Base-by-base conservation (phyloP, 2,113 vertebrate genomes). In the Elachura formosa region DNA sequence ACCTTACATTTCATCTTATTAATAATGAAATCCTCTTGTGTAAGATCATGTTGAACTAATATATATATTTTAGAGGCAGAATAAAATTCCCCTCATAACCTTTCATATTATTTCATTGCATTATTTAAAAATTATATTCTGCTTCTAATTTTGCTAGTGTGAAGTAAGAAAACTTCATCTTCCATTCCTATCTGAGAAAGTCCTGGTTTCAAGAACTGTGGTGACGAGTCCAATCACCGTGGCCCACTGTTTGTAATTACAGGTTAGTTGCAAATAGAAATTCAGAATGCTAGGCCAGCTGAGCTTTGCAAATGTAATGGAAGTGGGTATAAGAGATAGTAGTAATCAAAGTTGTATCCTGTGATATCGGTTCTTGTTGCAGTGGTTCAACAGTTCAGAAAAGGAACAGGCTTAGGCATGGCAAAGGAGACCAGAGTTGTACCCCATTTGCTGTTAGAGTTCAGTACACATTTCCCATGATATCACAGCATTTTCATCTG, bases 11-110 rank as follows among this genome's bases (percentile, higher is more conserved):
- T 93, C 68, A 83, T 90, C 92, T 93, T 95, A 87, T 96, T 96
- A 97, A 96, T 96, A 97, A 96, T 87, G 67, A 87, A 94, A 93
- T 82, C 40, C 31, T 69, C 85, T 92, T 96, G 72, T 79, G 20
- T 74, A 88, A 90, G 56, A 95, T 83, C 52, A n/a, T 78, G 62
- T 89, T 88, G 76, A 93, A 58, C 69, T 91, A 91, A 74, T 79
- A 51, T 33, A 46, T 92, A 38, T 90, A 77, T 96, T 91, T 88
- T 86, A 68, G 71, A 87, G 62, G 59, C 61, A 92, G 90, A 85
- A 92, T 78, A 62, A 66, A 62, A 91, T 67, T 71, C 23, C 51
- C 24, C n/a, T 93, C 3, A 0, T 69, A 73, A 75, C 34, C 31
- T 81, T 92, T 75, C 55, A 2, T 59, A 67, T 71, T 48, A 55